Evolutionary conservation across 2,113 vertebrate species (phyloP).

Genomic region (Anser cygnoides): DNA sequence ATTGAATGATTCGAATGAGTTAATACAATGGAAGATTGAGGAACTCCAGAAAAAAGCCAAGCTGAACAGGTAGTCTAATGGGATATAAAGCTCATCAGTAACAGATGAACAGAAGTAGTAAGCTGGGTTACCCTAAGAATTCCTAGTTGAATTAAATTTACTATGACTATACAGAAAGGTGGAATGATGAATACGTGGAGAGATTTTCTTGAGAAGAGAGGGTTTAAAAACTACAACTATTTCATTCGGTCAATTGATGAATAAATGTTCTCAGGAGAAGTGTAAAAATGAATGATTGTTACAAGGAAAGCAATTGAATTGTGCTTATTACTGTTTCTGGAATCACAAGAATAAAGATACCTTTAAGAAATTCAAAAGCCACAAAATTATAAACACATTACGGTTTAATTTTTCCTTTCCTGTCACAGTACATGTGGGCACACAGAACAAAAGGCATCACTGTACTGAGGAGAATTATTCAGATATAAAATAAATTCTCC

Average conservation of each 20-base stretch:
- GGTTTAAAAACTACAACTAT: background rate
- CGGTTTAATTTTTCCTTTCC: background rate
- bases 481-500: background rate
- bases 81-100: constrained; percentile 40
- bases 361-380: background rate
- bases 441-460: background rate
- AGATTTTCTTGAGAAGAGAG: background rate
- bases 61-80: constrained; percentile 1
- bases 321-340: background rate
- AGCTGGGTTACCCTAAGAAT: background rate
- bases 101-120: constrained; percentile 34
- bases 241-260: background rate
- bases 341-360: background rate
- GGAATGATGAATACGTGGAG: background rate
- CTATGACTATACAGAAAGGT: background rate
- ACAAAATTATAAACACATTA: background rate
- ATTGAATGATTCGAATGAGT: background rate
- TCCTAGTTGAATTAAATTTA: constrained; percentile 11
- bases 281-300: background rate
- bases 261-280: background rate
- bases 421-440: background rate
- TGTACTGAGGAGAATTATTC: background rate
- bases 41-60: background rate
- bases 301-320: background rate
- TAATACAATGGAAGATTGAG: background rate